Conservation (phyloP, 2,113 vertebrate genomes). For the Mesembrinibis cayennensis region DNA sequence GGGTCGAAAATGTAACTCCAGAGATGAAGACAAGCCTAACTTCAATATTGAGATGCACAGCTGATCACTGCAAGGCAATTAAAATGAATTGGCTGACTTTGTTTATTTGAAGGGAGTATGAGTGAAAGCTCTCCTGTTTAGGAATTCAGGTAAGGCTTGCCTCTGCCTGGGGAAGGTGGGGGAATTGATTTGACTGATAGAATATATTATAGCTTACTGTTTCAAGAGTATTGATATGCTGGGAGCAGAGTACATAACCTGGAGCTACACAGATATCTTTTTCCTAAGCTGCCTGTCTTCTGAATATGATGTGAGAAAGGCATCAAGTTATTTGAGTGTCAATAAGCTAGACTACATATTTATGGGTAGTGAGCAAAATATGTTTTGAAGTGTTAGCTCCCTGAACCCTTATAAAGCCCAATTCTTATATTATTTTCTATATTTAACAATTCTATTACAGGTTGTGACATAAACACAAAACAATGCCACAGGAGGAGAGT, state of each 20-base stretch:
- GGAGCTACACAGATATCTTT: not conserved
- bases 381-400: not conserved
- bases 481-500: not conserved
- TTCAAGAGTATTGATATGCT: not conserved
- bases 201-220: not conserved
- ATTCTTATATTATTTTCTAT: not conserved
- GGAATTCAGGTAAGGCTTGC: constrained; percentile 20
- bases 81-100: constrained; percentile 27
- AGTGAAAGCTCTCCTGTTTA: not conserved
- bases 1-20: not conserved
- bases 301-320: not conserved
- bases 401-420: not conserved
- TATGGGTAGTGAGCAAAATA: not conserved
- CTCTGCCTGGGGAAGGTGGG: not conserved
- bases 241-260: not conserved
- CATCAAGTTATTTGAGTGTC: not conserved
- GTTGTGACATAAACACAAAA: not conserved
- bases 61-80: not conserved
- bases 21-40: not conserved
- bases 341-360: not conserved
- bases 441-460: not conserved
- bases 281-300: not conserved
- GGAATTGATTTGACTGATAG: constrained; percentile 14
- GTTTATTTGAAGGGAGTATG: not conserved
- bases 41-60: not conserved